A percentile compares a stretch with the other conserved stretches of the same genome.
These are phyloP conservation scores for Conus ventricosus DNA, from an alignment of 1,140 invertebrate genomes.

Conservation along the genomic window DNA sequence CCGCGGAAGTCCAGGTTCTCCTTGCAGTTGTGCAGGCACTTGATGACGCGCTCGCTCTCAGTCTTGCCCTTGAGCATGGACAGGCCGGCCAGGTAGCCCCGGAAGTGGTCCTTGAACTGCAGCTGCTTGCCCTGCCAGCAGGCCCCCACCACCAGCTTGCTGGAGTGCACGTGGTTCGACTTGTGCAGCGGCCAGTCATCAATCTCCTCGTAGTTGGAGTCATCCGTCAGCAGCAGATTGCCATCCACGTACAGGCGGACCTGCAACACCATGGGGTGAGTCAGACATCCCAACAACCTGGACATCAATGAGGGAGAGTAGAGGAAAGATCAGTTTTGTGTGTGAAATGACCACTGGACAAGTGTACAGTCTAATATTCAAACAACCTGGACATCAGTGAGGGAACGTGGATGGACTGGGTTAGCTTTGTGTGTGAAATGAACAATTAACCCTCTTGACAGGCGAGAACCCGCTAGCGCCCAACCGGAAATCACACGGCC, in stretches of 20 bases:
- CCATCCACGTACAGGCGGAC: slow-evolving; percentile 93
- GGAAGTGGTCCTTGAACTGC: slow-evolving; percentile 82
- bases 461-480: too few species aligned
- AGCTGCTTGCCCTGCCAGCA: slow-evolving; percentile 92
- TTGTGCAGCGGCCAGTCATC: slow-evolving; percentile 99
- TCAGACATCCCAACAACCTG: too few species aligned
- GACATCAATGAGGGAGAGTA: too few species aligned
- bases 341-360: too few species aligned
- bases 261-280: slow-evolving; percentile 50
- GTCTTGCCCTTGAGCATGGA: slow-evolving; percentile 86
- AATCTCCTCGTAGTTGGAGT: slow-evolving; percentile 95
- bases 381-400: too few species aligned
- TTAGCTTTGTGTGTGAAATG: too few species aligned
- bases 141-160: slow-evolving; percentile 94
- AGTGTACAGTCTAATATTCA: too few species aligned
- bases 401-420: too few species aligned
- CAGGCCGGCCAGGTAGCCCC: slow-evolving; percentile 90
- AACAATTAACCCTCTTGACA: too few species aligned
- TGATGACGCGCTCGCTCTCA: slow-evolving; percentile 87
- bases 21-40: slow-evolving; percentile 90
- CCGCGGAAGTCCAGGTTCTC: slow-evolving; percentile 88
- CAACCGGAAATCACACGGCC: too few species aligned
- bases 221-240: slow-evolving; percentile 85
- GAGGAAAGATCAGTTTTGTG: too few species aligned
- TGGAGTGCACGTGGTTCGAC: slow-evolving; percentile 82